Evolutionary conservation across 1,140 invertebrate genomes (phyloP).

Genomic region (Heliconius congener): DNA sequence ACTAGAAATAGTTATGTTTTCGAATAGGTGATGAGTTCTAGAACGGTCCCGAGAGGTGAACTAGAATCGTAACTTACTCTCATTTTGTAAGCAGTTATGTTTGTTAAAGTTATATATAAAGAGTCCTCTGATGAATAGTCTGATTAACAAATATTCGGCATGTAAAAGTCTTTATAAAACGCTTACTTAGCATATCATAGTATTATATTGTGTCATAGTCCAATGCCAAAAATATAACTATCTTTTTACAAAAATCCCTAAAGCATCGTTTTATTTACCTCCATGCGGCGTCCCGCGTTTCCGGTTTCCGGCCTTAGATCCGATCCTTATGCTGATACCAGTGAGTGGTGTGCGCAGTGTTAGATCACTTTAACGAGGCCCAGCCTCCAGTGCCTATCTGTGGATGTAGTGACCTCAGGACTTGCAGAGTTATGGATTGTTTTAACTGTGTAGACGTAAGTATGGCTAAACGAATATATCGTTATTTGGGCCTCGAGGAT

Average conservation of each 20-base stretch:
- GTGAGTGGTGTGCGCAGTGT: constrained; percentile 29
- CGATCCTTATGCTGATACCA: constrained; percentile 27
- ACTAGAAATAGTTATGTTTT: constrained; percentile 79
- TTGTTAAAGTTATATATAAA: constrained; percentile 81
- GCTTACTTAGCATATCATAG: constrained; percentile 82
- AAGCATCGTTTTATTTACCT: constrained; percentile 76
- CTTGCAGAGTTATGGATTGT: constrained; percentile 23
- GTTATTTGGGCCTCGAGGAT: background rate
- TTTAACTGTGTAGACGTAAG: constrained; percentile 31
- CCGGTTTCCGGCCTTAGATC: constrained; percentile 35
- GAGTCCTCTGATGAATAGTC: constrained; percentile 81
- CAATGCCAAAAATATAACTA: constrained; percentile 82
- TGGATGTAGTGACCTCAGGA: constrained; percentile 20
- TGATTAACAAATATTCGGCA: constrained; percentile 81
- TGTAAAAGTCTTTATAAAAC: constrained; percentile 82
- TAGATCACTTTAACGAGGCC: constrained; percentile 19
- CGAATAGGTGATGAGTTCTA: constrained; percentile 73
- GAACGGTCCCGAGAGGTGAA: constrained; percentile 65
- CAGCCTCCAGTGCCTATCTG: constrained; percentile 25
- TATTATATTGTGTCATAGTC: constrained; percentile 82
- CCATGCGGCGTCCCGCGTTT: constrained; percentile 42
- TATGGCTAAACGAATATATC: constrained; percentile 31
- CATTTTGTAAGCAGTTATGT: constrained; percentile 80
- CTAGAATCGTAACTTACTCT: constrained; percentile 74
- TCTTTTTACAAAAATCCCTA: constrained; percentile 81